Base-by-base conservation (phyloP, 1,140 invertebrate genomes). In the Drosophila arawakana region DNA sequence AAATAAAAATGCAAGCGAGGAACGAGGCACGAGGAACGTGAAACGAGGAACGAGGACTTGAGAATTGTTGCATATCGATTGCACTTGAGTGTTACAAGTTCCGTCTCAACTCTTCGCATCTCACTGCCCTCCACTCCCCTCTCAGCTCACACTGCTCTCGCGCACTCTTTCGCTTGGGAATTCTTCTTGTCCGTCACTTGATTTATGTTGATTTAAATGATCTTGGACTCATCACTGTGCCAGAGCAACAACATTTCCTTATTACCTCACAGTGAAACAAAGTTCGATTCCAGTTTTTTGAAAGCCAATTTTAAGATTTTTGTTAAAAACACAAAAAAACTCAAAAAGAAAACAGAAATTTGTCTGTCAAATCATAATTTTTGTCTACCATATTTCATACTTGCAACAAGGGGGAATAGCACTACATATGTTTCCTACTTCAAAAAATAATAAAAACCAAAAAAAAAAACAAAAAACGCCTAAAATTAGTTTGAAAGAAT, bases 11-110 rank as follows among this genome's bases (percentile, higher is more conserved):
- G 65, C 25, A 58, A 13, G 25, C 25, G 21, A 37, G 13, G 11
- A 13, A 37, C 50, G 57, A 18, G 18, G 18, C 1, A 18, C 18
- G 18, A 1, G 18, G 18, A 21, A 21, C 18, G 18, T 2, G 18
- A 2, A 21, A 21, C 25, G 21, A 37, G 13, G 11, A 13, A 37
- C 50, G 57, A 41, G 70, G 65, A 60, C 57, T 62, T 77, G 57
- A 46, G 71, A 78, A 62, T 75, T 49, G 62, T 18, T 41, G 44
- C 35, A 13, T 81, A 84, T 85, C 74, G 78, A 84, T 84, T 74
- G 81, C 81, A 84, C 69, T 84, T 70, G 41, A 77, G 78, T 70
- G 41, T 66, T 63, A 41, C 57, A 25, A 25, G 43, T 49, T 25
- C 21, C 50, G 30, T 30, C 39, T 52, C 30, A 34, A 13, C 3